Evolutionary conservation across 2,888 invertebrate genomes (phyloP), one percentile per base, ranked within the genome.

Genomic region (Pammene fasciana): DNA sequence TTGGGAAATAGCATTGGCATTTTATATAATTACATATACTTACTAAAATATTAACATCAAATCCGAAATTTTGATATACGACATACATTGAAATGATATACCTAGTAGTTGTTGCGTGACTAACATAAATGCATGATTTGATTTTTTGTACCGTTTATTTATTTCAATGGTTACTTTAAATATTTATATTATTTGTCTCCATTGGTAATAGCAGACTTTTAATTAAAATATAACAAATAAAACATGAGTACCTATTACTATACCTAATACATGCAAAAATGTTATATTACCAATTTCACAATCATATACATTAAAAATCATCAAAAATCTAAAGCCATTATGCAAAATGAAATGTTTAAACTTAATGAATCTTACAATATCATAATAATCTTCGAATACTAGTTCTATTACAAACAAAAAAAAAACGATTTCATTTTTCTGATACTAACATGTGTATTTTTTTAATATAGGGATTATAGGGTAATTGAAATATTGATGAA

Each of bases 71-170:
- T 60, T 14, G 45, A 59, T 41, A 48, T 59, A 34, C 45, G 34
- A 59, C 16, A 43, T 57, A 59, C 66, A 48, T 66, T 59, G 11
- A 54, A 50, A 57, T 26, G 46, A 38, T 3, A 38, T 4, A 56
- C 36, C 46, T 55, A 45, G 57, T 61, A 65, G 65, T 57, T 65
- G 60, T 66, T 68, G 71, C 72, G 73, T 75, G 72, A 74, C 73
- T 75, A 75, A 75, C 73, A 70, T 67, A 64, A 36, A 52, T 72
- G 74, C 73, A 71, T 72, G 73, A 73, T 57, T 41, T 46, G 41
- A 65, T 38, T 45, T 38, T 50, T 50, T 67, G 65, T 70, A 50
- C 61, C 50, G 48, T 70, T 60, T 62, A 67, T 61, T 70, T 55
- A 65, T 38, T 38, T 68, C 34, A 48, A 55, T 64, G 60, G 55